phyloP scores from a whole-genome alignment of 2,888 invertebrate genomes.

The Dryocosmus kuriphilus region DNA sequence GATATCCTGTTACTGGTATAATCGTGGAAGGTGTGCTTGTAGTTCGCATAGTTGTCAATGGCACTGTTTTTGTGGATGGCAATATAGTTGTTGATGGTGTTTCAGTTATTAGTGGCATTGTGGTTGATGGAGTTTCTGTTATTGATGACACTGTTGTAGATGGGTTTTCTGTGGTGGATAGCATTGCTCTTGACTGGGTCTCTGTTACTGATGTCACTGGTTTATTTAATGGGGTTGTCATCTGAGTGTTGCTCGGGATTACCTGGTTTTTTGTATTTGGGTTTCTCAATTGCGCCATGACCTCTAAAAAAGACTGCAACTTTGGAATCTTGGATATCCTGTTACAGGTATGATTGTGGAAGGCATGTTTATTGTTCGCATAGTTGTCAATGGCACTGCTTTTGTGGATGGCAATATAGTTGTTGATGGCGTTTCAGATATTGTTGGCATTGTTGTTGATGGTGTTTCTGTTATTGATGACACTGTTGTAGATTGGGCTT shows the following conservation, averaged over 20 bases:
- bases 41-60: neutral
- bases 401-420: conserved; percentile 43
- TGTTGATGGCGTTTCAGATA: conserved; percentile 24
- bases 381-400: neutral
- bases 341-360: neutral
- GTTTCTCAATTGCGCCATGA: conserved; percentile 48
- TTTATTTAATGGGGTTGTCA: neutral
- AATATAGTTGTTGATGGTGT: neutral
- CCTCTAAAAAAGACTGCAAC: conserved; percentile 39
- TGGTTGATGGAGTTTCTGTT: neutral
- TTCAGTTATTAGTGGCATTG: conserved; percentile 42
- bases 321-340: conserved; percentile 12
- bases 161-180: neutral
- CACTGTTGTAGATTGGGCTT: neutral
- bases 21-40: neutral
- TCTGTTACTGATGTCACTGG: neutral
- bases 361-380: neutral
- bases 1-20: neutral
- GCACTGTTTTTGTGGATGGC: conserved; percentile 32
- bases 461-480: neutral
- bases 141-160: neutral
- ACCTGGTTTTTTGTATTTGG: conserved; percentile 42
- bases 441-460: neutral
- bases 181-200: neutral
- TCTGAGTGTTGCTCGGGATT: conserved; percentile 39